phyloP scores from a whole-genome alignment of 2,113 vertebrate genomes.

The Zapus hudsonius region DNA sequence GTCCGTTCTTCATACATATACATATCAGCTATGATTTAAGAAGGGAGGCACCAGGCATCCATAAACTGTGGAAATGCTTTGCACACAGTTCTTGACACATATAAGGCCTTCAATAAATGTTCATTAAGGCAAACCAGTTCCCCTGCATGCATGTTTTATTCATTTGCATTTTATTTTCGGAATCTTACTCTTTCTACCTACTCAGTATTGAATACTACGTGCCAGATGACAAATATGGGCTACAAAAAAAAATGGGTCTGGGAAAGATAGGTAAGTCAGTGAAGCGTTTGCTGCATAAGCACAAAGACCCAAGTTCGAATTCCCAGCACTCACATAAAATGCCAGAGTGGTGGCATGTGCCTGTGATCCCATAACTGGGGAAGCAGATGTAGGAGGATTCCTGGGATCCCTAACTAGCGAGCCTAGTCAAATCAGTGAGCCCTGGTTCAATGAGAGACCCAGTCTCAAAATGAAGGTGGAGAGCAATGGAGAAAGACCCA shows the following conservation, averaged over 20 bases:
- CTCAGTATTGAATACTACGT: not conserved
- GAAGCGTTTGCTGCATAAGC: not conserved
- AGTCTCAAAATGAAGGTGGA: not conserved
- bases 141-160: not conserved
- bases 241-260: not conserved
- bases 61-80: not conserved
- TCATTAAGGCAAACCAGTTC: not conserved
- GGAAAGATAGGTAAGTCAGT: not conserved
- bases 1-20: not conserved
- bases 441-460: not conserved
- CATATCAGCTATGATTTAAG: not conserved
- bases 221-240: not conserved
- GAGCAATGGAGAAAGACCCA: not conserved
- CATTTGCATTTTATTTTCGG: constrained; percentile 12
- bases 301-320: not conserved
- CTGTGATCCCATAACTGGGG: no score
- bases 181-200: not conserved
- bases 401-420: not conserved
- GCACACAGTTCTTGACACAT: not conserved
- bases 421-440: not conserved
- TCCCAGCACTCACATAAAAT: not conserved
- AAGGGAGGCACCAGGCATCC: not conserved
- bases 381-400: no score
- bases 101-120: not conserved
- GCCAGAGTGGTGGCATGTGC: no score